Evolutionary conservation across 1,140 invertebrate genomes (phyloP), one percentile per base, ranked within the genome.

Genomic region (Drosophila seguyi): DNA sequence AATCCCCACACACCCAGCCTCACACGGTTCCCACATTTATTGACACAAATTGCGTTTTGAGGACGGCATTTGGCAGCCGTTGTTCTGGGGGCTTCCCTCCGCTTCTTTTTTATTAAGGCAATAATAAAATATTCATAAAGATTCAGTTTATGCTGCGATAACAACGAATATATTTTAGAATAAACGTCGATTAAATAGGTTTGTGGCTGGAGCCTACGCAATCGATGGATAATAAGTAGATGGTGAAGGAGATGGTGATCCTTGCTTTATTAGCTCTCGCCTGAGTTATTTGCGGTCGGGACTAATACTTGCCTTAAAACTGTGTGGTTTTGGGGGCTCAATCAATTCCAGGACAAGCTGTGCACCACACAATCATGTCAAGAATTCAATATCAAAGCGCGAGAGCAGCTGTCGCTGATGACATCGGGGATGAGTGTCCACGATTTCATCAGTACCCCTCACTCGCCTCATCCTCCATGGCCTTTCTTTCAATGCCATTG

Each of bases 91-190:
- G 34, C 47, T n/a, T 75, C 38, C 53, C 61, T 45, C 22, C 29
- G 58, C 56, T 39, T 47, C 67, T 31, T 67, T 80, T 90, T 88
- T 84, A 84, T 88, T 90, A 75, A 81, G 77, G 81, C 74, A 78
- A 84, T 90, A 90, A 88, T 88, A 90, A 88, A 90, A 88, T 88
- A 90, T 88, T 88, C 84, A 88, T 88, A 88, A 90, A 88, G 80
- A 88, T 88, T 88, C 68, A 59, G 80, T 81, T 81, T 79, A 74
- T 69, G 79, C 79, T 57, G 69, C 79, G 59, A 79, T 73, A 81
- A 79, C 52, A 59, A 56, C 42, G 65, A 57, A 47, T 47, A 71
- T 80, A 71, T 83, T 83, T 74, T 67, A 72, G 67, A 88, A 71
- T 80, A 88, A 77, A 77, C 55, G 72, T 41, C 61, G 42, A 81